Conservation (phyloP, 2,888 invertebrate species). For the Ferrisia virgata region DNA sequence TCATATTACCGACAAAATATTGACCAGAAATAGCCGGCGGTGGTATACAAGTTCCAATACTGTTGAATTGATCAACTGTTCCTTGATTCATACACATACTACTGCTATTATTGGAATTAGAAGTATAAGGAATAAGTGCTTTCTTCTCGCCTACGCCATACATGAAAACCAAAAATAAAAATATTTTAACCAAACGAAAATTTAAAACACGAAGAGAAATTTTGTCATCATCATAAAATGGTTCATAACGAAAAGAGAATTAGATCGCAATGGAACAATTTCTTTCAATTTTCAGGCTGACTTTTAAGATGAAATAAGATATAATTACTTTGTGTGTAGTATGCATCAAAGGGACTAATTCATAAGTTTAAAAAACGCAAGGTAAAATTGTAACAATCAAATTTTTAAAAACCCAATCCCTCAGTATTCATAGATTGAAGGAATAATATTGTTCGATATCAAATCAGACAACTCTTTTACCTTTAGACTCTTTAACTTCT, state of each 20-base stretch:
- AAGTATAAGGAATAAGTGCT: constrained; percentile 4
- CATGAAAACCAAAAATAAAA: neutral
- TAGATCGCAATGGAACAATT: too few species aligned
- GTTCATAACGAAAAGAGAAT: neutral
- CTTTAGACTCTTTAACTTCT: constrained; percentile 40
- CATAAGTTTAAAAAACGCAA: too few species aligned
- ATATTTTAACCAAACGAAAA: neutral
- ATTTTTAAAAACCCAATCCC: too few species aligned
- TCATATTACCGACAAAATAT: constrained; percentile 36
- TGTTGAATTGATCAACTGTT: constrained; percentile 21
- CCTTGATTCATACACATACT: neutral
- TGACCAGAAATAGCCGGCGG: constrained; percentile 39
- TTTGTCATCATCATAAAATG: neutral
- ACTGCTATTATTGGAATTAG: constrained; percentile 13
- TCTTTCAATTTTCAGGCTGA: too few species aligned
- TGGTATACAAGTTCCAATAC: constrained; percentile 32
- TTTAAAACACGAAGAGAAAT: neutral
- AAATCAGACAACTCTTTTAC: neutral
- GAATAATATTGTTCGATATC: neutral
- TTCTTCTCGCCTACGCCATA: constrained; percentile 34
- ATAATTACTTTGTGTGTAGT: too few species aligned
- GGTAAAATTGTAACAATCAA: too few species aligned
- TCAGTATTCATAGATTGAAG: too few species aligned
- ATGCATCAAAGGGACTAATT: too few species aligned
- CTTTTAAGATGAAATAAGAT: too few species aligned